Percentiles rank a stretch among this genome's conserved stretches.
Evolutionary conservation across 2,888 invertebrate genomes (phyloP).

Genomic region (Bhutanitis thaidina): DNA sequence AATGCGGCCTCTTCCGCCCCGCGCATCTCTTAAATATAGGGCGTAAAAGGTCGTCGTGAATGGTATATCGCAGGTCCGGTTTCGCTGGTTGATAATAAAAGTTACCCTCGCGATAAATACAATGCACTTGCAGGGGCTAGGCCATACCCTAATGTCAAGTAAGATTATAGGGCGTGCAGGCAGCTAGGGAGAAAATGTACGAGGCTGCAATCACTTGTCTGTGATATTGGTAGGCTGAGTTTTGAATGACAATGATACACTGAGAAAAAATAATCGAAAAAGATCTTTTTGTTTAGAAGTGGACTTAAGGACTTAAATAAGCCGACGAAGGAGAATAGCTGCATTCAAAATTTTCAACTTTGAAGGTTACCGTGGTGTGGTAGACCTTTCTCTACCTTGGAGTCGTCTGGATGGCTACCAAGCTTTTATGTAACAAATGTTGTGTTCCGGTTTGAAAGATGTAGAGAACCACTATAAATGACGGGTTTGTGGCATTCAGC

Average conservation of each 20-base stretch:
- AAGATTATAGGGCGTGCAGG: conserved; percentile 45
- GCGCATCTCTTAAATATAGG: conserved; percentile 26
- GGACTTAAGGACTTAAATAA: no score
- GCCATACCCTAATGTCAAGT: conserved; percentile 49
- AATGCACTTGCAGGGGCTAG: conserved; percentile 69
- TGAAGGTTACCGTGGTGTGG: no score
- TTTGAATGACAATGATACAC: not conserved
- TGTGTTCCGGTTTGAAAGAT: no score
- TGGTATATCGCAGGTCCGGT: conserved; percentile 40
- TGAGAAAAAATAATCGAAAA: no score
- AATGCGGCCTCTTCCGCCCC: conserved; percentile 35
- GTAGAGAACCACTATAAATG: no score
- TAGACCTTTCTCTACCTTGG: no score
- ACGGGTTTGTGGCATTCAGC: no score
- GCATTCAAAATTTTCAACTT: no score
- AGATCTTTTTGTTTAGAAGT: no score
- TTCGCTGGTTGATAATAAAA: conserved; percentile 60
- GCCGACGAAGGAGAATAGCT: no score
- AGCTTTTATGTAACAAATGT: no score
- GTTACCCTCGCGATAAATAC: conserved; percentile 70
- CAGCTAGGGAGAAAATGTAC: conserved; percentile 18
- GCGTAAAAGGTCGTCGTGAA: conserved; percentile 36
- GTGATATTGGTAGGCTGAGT: conserved; percentile 25
- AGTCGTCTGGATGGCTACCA: no score
- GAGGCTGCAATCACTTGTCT: conserved; percentile 57